phyloP scores from a whole-genome alignment of 2,113 vertebrate species.

The Heloderma charlesbogerti region DNA sequence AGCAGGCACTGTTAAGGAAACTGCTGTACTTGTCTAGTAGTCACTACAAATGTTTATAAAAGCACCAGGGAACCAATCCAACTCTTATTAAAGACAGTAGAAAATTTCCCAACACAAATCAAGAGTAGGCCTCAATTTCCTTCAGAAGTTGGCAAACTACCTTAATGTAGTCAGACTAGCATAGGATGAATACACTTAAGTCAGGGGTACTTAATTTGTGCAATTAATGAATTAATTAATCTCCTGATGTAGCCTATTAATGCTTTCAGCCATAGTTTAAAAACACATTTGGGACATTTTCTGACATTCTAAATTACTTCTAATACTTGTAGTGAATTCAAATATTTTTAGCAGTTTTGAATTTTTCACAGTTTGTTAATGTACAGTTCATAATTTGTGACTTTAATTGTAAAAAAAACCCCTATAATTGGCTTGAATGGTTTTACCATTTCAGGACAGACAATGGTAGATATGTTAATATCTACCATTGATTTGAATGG shows the following conservation, averaged over 20 bases:
- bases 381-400: slow-evolving; percentile 12
- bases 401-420: background rate
- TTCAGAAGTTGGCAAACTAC: background rate
- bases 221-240: slow-evolving; percentile 26
- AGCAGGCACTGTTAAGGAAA: background rate
- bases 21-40: background rate
- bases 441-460: background rate
- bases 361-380: background rate
- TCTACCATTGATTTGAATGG: background rate
- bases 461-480: background rate
- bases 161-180: background rate
- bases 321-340: slow-evolving; percentile 9
- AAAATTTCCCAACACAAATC: background rate
- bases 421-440: background rate
- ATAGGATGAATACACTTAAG: slow-evolving; percentile 10
- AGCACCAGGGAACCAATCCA: background rate
- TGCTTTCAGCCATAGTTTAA: slow-evolving; percentile 3
- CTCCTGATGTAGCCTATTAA: slow-evolving; percentile 5
- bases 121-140: background rate
- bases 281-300: slow-evolving; percentile 19
- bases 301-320: slow-evolving; percentile 6
- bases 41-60: background rate
- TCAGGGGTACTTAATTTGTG: background rate
- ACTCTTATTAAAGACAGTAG: background rate
- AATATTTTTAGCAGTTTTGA: slow-evolving; percentile 7